Conservation (phyloP, 1,140 invertebrate genomes). For the Drosophila kikkawai region DNA sequence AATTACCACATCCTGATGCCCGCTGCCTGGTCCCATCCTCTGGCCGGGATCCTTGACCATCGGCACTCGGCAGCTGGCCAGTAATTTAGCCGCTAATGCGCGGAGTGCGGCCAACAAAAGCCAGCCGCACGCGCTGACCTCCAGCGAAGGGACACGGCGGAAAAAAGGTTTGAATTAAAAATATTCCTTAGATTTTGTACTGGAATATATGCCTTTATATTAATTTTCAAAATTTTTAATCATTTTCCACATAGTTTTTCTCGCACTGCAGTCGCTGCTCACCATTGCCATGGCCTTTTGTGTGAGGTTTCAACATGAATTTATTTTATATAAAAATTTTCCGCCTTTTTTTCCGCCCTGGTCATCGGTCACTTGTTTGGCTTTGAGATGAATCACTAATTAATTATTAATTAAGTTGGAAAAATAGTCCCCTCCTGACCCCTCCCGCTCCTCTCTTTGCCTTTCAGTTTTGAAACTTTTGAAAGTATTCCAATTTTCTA, state of each 20-base stretch:
- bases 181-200: background rate
- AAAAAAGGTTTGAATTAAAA: background rate
- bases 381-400: constrained; percentile 74
- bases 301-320: constrained; percentile 69
- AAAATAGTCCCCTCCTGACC: constrained; percentile 39
- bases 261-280: background rate
- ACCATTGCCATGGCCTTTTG: constrained; percentile 52
- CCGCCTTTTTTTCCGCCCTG: constrained; percentile 17
- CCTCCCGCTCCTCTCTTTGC: constrained; percentile 18
- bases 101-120: constrained; percentile 77
- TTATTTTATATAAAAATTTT: constrained; percentile 66
- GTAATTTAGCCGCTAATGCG: constrained; percentile 75
- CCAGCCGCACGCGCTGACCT: constrained; percentile 64
- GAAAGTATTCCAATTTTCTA: constrained; percentile 81
- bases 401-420: constrained; percentile 81
- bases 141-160: constrained; percentile 8
- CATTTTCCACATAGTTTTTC: background rate
- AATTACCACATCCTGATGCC: constrained; percentile 62
- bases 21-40: constrained; percentile 7
- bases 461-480: constrained; percentile 57
- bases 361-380: constrained; percentile 65
- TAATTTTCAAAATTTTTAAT: too few species aligned
- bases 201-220: background rate
- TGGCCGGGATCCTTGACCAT: constrained; percentile 41
- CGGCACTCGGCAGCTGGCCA: constrained; percentile 47